These are phyloP conservation scores for Hartigia nigra DNA, from an alignment of 2,888 invertebrate species.

Conservation along the genomic window DNA sequence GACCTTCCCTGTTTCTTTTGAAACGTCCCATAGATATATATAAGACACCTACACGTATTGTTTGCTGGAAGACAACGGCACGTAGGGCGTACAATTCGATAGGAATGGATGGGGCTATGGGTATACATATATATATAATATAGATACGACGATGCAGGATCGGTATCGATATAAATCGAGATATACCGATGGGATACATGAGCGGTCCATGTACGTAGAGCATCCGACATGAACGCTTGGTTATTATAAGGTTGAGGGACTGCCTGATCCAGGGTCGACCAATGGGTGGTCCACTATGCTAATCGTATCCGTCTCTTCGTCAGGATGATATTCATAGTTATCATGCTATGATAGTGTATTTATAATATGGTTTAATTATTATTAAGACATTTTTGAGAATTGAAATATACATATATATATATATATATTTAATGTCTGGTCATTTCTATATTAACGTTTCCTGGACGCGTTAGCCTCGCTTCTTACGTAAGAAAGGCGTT, in stretches of 20 bases:
- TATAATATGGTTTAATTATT: not conserved
- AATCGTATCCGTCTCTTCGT: slow-evolving; percentile 41
- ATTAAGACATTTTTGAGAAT: not conserved
- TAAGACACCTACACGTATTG: slow-evolving; percentile 30
- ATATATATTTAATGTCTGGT: not conserved
- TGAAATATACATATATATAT: not conserved
- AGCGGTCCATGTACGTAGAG: slow-evolving; percentile 60
- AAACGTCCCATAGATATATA: not conserved
- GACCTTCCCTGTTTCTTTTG: not conserved
- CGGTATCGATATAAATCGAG: slow-evolving; percentile 65
- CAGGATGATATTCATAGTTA: not conserved
- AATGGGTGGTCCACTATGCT: slow-evolving; percentile 64
- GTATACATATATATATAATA: slow-evolving; percentile 43
- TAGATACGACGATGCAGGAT: slow-evolving; percentile 61
- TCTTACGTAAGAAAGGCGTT: slow-evolving; percentile 45
- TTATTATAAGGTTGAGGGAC: slow-evolving; percentile 55
- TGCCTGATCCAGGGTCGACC: slow-evolving; percentile 56
- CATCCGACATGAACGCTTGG: slow-evolving; percentile 59
- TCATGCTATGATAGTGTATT: not conserved
- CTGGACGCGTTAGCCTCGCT: slow-evolving; percentile 46
- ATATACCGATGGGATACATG: slow-evolving; percentile 64
- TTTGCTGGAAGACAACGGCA: slow-evolving; percentile 13
- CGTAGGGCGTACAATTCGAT: slow-evolving; percentile 14
- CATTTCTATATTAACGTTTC: slow-evolving; percentile 41
- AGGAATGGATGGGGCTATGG: slow-evolving; percentile 27